Conservation (phyloP, 2,888 invertebrate species). For the Cenopis cana region DNA sequence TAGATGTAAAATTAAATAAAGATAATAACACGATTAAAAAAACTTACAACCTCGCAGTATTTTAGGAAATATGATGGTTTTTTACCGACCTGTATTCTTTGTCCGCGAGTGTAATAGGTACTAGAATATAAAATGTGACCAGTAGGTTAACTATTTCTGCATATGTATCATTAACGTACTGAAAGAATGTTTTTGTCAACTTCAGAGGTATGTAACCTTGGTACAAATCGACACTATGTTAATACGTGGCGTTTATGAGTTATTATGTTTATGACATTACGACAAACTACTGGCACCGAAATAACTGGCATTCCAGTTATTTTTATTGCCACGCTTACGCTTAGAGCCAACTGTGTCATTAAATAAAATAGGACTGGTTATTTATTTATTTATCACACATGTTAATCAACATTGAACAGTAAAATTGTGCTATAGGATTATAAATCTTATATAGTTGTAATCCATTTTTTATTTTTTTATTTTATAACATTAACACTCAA, state of each 20-base stretch:
- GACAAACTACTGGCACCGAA: slow-evolving; percentile 61
- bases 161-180: background rate
- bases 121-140: background rate
- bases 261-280: slow-evolving; percentile 47
- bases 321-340: background rate
- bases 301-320: slow-evolving; percentile 48
- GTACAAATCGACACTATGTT: slow-evolving; percentile 46
- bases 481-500: no score
- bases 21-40: no score
- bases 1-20: no score
- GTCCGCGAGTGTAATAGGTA: no score
- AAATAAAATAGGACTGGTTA: background rate
- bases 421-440: no score
- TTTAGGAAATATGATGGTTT: no score
- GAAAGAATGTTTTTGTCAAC: slow-evolving; percentile 9
- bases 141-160: background rate
- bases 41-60: no score
- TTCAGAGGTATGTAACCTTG: slow-evolving; percentile 54
- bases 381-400: background rate
- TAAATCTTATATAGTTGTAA: no score
- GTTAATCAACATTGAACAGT: background rate
- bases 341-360: background rate
- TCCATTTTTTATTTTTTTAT: no score
- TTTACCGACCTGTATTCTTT: no score
- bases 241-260: slow-evolving; percentile 3